These are phyloP conservation scores for Oreochromis spilurus DNA, from an alignment of 2,113 vertebrate species.

Conservation along the genomic window DNA sequence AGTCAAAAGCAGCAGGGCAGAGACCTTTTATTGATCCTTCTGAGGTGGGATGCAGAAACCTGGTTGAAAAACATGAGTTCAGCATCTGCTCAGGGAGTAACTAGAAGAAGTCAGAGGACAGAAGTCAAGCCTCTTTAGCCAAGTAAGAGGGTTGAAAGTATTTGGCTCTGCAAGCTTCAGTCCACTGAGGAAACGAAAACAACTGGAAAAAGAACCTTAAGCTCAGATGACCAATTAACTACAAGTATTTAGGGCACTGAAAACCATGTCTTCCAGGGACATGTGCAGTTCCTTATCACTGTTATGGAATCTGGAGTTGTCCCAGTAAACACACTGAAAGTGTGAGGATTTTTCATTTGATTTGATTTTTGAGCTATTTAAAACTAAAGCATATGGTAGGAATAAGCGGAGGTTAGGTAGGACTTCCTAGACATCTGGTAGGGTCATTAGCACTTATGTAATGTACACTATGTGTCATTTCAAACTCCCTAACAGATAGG, in stretches of 20 bases:
- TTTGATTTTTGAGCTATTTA: neutral
- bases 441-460: neutral
- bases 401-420: neutral
- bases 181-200: neutral
- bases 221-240: neutral
- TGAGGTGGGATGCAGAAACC: neutral
- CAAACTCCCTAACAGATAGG: neutral
- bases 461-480: neutral
- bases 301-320: neutral
- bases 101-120: neutral
- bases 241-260: neutral
- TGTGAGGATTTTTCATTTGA: neutral
- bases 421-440: neutral
- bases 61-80: neutral
- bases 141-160: neutral
- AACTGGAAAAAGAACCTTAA: neutral
- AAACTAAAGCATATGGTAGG: neutral
- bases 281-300: neutral
- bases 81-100: neutral
- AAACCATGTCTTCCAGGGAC: neutral
- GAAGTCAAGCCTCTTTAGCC: neutral
- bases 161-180: neutral
- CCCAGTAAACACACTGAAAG: neutral
- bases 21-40: conserved; percentile 19
- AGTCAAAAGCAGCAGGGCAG: neutral